Evolutionary conservation across 2,113 vertebrate genomes (phyloP).

Genomic region (Percopsis transmontana): DNA sequence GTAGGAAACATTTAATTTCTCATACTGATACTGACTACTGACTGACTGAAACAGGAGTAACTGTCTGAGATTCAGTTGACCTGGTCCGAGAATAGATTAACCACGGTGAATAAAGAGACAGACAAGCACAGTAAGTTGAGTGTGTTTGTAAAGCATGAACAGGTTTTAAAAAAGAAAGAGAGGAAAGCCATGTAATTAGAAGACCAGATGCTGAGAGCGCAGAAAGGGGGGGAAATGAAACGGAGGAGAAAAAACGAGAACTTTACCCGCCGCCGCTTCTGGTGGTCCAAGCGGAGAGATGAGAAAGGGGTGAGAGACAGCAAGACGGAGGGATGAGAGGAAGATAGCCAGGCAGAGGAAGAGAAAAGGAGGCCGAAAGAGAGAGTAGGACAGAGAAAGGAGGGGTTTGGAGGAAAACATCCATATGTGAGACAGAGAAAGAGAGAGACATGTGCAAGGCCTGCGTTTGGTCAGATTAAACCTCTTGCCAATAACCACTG

Average conservation of each 20-base stretch:
- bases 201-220: constrained; percentile 48
- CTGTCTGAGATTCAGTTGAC: no score
- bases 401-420: constrained; percentile 63
- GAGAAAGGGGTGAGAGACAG: constrained; percentile 52
- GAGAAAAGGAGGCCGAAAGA: constrained; percentile 17
- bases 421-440: constrained; percentile 66
- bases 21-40: constrained; percentile 3
- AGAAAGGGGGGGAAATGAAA: constrained; percentile 43
- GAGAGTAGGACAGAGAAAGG: constrained; percentile 52
- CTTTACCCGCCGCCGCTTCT: constrained; percentile 79
- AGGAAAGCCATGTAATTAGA: constrained; percentile 44
- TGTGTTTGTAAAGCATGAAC: constrained; percentile 38
- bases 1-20: neutral
- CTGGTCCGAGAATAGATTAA: constrained; percentile 38
- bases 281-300: constrained; percentile 73
- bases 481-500: constrained; percentile 20
- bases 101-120: constrained; percentile 41
- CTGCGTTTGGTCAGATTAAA: constrained; percentile 53
- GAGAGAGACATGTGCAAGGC: constrained; percentile 51
- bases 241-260: constrained; percentile 56
- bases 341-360: neutral
- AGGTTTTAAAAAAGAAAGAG: constrained; percentile 40
- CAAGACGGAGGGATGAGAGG: neutral
- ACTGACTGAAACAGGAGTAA: constrained; percentile 16
- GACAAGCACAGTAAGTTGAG: constrained; percentile 48